Evolutionary conservation across 2,113 vertebrate species (phyloP).

Genomic region (Natator depressus): DNA sequence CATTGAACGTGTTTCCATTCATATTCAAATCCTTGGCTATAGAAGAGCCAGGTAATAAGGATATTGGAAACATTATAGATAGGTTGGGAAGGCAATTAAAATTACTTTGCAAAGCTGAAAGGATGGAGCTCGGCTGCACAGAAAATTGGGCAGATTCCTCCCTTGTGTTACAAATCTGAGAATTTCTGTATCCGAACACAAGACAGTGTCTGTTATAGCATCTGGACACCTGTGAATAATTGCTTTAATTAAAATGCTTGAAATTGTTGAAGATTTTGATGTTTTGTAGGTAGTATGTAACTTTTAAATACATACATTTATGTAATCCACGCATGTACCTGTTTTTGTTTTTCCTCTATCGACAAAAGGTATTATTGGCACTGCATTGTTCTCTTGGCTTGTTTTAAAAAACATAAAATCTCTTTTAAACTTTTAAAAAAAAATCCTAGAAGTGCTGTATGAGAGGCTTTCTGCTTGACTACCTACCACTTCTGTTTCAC

Average conservation of each 20-base stretch:
- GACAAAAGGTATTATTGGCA: neutral
- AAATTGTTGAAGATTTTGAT: neutral
- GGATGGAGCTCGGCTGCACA: neutral
- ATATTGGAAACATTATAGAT: neutral
- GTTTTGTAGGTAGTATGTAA: neutral
- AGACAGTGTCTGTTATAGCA: neutral
- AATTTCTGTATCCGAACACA: neutral
- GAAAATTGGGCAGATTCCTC: neutral
- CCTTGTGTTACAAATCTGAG: neutral
- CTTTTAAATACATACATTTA: neutral
- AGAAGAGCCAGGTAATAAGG: neutral
- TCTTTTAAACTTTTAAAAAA: neutral
- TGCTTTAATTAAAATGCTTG: neutral
- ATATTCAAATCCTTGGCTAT: neutral
- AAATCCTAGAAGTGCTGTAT: neutral
- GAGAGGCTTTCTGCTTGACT: constrained; percentile 1
- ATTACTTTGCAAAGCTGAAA: rapidly evolving
- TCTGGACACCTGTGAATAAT: neutral
- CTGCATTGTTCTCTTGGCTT: neutral
- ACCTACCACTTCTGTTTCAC: neutral
- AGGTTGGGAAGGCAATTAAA: neutral
- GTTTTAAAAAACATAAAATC: neutral
- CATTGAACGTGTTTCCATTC: neutral
- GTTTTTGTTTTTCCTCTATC: constrained; percentile 11
- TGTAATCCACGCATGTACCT: neutral